Evolutionary conservation across 2,113 vertebrate genomes (phyloP), one percentile per base, ranked within the genome.

Genomic region (Polyodon spathula): DNA sequence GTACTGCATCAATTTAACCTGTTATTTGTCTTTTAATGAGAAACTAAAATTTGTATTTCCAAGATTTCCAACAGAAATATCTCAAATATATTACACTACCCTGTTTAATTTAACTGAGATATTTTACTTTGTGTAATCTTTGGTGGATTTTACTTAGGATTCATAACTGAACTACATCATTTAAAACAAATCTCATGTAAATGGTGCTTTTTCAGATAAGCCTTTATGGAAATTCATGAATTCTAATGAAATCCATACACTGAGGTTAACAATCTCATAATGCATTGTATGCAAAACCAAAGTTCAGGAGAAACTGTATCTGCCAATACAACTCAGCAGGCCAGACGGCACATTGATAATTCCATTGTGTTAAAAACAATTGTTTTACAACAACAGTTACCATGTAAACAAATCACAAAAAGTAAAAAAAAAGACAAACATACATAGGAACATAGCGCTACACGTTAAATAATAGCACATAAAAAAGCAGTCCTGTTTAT

Each of bases 251-350:
- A 16, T 57, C 37, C 42, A 53, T 14, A 54, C 38, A 14, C 50
- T 58, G 43, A 50, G 42, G 37, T 59, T 37, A 1, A 9, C 37
- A 50, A 59, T 10, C 48, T n/a, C 14, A 11, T 12, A 50, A 59
- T 59, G 14, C 41, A 44, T 17, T 37, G 12, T 14, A 8, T 40
- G 6, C 4, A 1, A 38, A 42, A 42, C 27, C 27, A 11, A 59
- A 59, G 52, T 37, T 27, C 60, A 50, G 17, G 62, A 59, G 8
- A 51, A 42, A 17, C 2, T 14, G 37, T 27, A 53, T 62, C 68
- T 66, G 54, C 66, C 72, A 74, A 74, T 74, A 73, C 41, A 73
- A 68, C 72, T 76, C 66, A 77, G 70, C 77, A 78, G 75, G 84
- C 83, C 81, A 83, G 81, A 81, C 57, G 52, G 40, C 55, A 64